Evolutionary conservation across 2,797 vertebrate species (phyloP).

Genomic region (Cyclopterus lumpus): DNA sequence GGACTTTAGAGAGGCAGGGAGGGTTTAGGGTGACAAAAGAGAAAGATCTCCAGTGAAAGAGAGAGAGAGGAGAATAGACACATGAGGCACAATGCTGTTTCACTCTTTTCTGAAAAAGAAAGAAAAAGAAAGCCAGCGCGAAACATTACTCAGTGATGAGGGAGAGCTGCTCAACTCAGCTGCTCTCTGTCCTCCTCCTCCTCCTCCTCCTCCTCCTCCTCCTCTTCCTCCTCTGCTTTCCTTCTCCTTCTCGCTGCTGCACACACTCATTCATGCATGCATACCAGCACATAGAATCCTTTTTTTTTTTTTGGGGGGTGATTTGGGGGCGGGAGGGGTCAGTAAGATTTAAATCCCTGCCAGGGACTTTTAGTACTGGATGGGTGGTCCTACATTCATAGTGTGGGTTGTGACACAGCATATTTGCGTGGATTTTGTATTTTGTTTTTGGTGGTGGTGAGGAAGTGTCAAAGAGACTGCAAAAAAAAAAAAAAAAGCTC

Average conservation of each 20-base stretch:
- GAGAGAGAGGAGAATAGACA: slow-evolving; percentile 70
- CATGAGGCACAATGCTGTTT: slow-evolving; percentile 79
- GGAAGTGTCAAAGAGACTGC: slow-evolving; percentile 57
- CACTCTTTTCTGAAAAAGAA: slow-evolving; percentile 70
- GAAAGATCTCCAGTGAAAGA: slow-evolving; percentile 79
- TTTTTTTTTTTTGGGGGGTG: slow-evolving; percentile 69
- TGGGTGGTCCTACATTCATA: slow-evolving; percentile 83
- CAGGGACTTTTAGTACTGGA: slow-evolving; percentile 68
- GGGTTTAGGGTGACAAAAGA: slow-evolving; percentile 79
- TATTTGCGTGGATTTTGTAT: slow-evolving; percentile 61
- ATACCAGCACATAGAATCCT: slow-evolving; percentile 56
- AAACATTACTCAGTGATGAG: slow-evolving; percentile 65
- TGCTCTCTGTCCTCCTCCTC: slow-evolving; percentile 35
- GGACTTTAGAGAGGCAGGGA: slow-evolving; percentile 42
- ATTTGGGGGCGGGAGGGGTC: slow-evolving; percentile 74
- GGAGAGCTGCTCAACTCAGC: slow-evolving; percentile 51
- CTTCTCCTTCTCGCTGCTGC: slow-evolving; percentile 27
- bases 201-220: slow-evolving; percentile 13
- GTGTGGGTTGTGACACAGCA: slow-evolving; percentile 76
- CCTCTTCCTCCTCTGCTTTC: slow-evolving; percentile 28
- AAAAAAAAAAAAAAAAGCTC: slow-evolving; percentile 80
- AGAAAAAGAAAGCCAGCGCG: slow-evolving; percentile 24
- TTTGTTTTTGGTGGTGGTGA: slow-evolving; percentile 41
- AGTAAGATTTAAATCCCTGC: slow-evolving; percentile 59
- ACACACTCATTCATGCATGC: slow-evolving; percentile 37